phyloP scores from a whole-genome alignment of 2,797 vertebrate genomes.

The Botia almorhae region DNA sequence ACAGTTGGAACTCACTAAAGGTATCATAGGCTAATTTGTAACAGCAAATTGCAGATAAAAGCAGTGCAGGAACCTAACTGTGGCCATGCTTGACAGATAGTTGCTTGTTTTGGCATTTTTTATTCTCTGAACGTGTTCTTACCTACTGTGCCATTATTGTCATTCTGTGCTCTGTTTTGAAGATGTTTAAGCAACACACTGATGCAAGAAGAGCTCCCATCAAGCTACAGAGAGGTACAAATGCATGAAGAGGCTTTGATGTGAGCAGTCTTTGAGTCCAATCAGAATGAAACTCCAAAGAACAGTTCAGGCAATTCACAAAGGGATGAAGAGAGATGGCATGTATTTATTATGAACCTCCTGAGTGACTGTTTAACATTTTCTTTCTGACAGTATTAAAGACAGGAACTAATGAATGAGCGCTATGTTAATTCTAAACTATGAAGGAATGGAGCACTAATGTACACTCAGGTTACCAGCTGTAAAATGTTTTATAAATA shows the following conservation, averaged over 20 bases:
- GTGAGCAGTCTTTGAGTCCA: constrained; percentile 30
- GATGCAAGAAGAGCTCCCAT: constrained; percentile 34
- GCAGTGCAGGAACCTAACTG: background rate
- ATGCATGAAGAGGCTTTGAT: constrained; percentile 39
- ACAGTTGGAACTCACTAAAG: background rate
- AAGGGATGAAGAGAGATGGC: constrained; percentile 14
- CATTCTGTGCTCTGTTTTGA: constrained; percentile 34
- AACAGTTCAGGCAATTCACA: constrained; percentile 32
- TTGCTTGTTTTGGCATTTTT: constrained; percentile 5
- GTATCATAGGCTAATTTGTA: background rate
- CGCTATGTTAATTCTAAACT: constrained; percentile 28
- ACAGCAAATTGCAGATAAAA: background rate
- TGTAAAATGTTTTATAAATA: background rate
- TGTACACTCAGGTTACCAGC: constrained; percentile 11
- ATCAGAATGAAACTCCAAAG: constrained; percentile 29
- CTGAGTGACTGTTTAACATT: constrained; percentile 13
- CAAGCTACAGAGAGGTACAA: constrained; percentile 25
- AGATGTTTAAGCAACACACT: constrained; percentile 29
- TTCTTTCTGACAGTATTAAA: constrained; percentile 29
- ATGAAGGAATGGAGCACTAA: constrained; percentile 19
- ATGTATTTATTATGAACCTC: constrained; percentile 23
- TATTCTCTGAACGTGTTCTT: constrained; percentile 23
- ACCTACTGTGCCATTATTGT: constrained; percentile 41
- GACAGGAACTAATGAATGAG: constrained; percentile 23
- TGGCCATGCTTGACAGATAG: background rate